phyloP scores from a whole-genome alignment of 2,113 vertebrate species.

The Haliaeetus leucogaster region DNA sequence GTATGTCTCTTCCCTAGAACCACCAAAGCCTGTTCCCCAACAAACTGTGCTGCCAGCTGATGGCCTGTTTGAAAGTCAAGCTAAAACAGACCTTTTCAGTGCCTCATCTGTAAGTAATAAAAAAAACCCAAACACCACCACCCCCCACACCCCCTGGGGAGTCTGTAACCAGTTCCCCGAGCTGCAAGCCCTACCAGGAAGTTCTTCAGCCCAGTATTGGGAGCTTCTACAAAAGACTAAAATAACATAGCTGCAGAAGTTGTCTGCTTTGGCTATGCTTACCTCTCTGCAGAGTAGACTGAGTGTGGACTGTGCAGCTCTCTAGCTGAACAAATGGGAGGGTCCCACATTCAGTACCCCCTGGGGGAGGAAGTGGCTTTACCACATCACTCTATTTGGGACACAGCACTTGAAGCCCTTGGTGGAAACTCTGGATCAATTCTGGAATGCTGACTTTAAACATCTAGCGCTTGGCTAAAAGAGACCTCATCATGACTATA shows the following conservation, averaged over 20 bases:
- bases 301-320: neutral
- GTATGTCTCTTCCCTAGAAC: conserved; percentile 51
- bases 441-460: neutral
- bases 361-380: neutral
- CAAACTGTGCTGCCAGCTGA: conserved; percentile 30
- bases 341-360: neutral
- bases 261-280: neutral
- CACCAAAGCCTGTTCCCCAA: conserved; percentile 64
- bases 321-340: neutral
- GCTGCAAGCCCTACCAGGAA: neutral
- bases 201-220: neutral
- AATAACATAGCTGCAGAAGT: neutral
- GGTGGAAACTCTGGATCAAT: neutral
- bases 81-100: conserved; percentile 76
- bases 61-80: conserved; percentile 80
- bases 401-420: neutral
- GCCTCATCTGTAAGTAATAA: conserved; percentile 65
- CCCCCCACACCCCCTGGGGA: neutral
- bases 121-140: neutral
- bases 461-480: neutral
- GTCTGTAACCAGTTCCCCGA: neutral
- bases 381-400: neutral
- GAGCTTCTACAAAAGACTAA: neutral
- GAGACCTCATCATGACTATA: neutral
- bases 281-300: neutral